Conservation (phyloP, 1,140 invertebrate species). For the Drosophila carrolli region DNA sequence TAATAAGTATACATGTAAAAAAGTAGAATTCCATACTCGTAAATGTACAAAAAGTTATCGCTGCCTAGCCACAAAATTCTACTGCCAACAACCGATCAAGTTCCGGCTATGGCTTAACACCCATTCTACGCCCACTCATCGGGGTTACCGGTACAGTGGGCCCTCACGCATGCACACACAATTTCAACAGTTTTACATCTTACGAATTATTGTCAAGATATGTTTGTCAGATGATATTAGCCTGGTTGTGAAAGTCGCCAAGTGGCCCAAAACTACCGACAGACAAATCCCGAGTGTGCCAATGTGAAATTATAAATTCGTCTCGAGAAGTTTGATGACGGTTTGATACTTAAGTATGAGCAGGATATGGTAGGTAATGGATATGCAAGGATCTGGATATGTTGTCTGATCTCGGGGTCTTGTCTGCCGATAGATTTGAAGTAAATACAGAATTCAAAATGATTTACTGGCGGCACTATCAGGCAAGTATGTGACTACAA, state of each 20-base stretch:
- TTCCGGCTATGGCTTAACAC: slow-evolving; percentile 7
- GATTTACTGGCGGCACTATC: slow-evolving; percentile 67
- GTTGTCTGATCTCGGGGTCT: slow-evolving; percentile 5
- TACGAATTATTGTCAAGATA: slow-evolving; percentile 84
- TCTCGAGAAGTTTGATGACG: slow-evolving; percentile 9
- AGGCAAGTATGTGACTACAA: slow-evolving; percentile 51
- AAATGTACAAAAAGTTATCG: slow-evolving; percentile 65
- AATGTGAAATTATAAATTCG: slow-evolving; percentile 68
- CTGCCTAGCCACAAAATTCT: slow-evolving; percentile 22
- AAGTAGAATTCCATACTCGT: slow-evolving; percentile 71
- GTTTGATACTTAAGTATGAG: slow-evolving; percentile 19
- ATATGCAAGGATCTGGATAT: slow-evolving; percentile 57
- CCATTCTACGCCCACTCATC: slow-evolving; percentile 21
- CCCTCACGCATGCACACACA: slow-evolving; percentile 46
- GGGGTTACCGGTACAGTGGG: slow-evolving; percentile 19
- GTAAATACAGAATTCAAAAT: slow-evolving; percentile 7
- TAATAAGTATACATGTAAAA: slow-evolving; percentile 68
- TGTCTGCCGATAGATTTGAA: slow-evolving; percentile 24
- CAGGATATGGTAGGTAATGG: slow-evolving; percentile 17
- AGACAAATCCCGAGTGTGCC: neutral
- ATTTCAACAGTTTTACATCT: slow-evolving; percentile 75
- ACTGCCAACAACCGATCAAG: slow-evolving; percentile 15
- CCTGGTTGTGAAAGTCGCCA: slow-evolving; percentile 66
- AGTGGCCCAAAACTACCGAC: slow-evolving; percentile 24
- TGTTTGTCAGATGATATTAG: slow-evolving; percentile 83